Conservation (phyloP, 2,888 invertebrate genomes). For the Cryptosula pallasiana region DNA sequence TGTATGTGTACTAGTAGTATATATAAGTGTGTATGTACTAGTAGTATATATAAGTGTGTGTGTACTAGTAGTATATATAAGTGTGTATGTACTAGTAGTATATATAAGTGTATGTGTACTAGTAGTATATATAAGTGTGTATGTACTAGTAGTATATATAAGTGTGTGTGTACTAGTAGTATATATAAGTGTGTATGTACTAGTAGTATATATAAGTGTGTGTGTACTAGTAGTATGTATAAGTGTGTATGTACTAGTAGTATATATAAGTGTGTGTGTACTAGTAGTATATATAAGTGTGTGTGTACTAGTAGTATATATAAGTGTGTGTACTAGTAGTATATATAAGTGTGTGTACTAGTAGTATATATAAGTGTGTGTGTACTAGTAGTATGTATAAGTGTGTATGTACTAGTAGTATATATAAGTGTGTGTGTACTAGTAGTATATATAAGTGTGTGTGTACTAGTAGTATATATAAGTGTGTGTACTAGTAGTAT, state of each 20-base stretch:
- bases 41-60: constrained; percentile 57
- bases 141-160: too few species aligned
- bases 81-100: background rate
- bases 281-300: too few species aligned
- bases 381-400: background rate
- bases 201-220: background rate
- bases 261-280: constrained; percentile 57
- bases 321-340: background rate
- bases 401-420: background rate
- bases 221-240: background rate
- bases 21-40: too few species aligned
- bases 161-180: too few species aligned
- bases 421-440: constrained; percentile 57
- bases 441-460: too few species aligned
- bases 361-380: too few species aligned
- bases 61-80: too few species aligned
- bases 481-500: background rate
- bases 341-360: too few species aligned
- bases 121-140: background rate
- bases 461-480: background rate
- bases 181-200: background rate
- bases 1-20: background rate
- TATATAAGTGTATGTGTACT: background rate
- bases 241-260: too few species aligned
- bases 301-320: background rate